phyloP scores from a whole-genome alignment of 2,113 vertebrate species.

The Cyrtonyx montezumae region DNA sequence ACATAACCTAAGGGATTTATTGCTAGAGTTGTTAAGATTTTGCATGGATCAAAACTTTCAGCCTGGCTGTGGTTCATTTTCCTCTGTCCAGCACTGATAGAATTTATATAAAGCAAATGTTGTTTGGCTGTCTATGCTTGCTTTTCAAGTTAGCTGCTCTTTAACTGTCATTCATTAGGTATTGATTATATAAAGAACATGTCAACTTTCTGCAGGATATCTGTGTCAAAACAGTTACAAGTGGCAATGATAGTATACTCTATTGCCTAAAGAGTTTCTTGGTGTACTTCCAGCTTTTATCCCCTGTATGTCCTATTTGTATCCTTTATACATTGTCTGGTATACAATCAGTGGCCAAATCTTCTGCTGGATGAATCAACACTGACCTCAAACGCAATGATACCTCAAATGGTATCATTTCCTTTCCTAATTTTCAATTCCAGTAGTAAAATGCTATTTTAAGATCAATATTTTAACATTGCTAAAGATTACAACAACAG shows the following conservation, averaged over 20 bases:
- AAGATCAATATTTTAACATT: not conserved
- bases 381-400: not conserved
- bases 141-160: conserved; percentile 20
- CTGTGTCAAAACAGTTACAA: conserved; percentile 19
- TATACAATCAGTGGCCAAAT: not conserved
- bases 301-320: not conserved
- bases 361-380: conserved; percentile 1
- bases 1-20: not conserved
- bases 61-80: not conserved
- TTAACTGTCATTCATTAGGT: conserved; percentile 14
- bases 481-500: not conserved
- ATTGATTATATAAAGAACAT: conserved; percentile 42
- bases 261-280: not conserved
- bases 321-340: not conserved
- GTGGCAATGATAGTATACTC: not conserved
- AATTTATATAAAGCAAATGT: not conserved
- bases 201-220: not conserved
- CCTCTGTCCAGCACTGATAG: not conserved
- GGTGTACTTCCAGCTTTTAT: conserved; percentile 33
- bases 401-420: not conserved
- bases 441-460: not conserved
- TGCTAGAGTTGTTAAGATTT: not conserved
- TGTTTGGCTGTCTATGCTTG: not conserved
- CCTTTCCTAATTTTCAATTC: not conserved
- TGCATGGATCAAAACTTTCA: not conserved